Conservation (phyloP, 2,797 vertebrate species). For the Diplodus puntazzo region DNA sequence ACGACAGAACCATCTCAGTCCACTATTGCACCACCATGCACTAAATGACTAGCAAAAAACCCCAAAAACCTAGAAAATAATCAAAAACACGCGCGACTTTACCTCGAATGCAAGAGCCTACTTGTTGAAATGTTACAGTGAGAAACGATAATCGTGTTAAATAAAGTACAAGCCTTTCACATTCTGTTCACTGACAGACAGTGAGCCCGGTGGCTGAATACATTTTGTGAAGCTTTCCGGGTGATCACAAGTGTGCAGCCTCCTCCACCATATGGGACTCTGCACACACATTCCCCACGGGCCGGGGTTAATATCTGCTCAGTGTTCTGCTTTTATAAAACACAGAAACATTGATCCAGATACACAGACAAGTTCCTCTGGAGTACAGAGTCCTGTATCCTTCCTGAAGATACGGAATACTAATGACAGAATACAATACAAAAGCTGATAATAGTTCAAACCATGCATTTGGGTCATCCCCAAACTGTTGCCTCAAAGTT, state of each 20-base stretch:
- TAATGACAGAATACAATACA: background rate
- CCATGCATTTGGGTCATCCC: background rate
- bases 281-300: background rate
- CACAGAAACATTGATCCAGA: background rate
- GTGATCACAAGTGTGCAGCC: background rate
- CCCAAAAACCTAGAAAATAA: background rate
- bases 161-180: background rate
- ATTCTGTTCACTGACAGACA: background rate
- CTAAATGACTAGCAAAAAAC: background rate
- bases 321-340: background rate
- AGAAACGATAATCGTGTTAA: background rate
- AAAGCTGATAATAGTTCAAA: background rate
- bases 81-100: background rate
- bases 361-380: background rate
- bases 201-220: background rate
- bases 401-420: background rate
- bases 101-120: background rate
- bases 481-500: background rate
- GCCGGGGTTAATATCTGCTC: background rate
- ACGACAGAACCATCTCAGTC: background rate
- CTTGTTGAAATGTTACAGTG: background rate
- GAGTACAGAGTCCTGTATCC: background rate
- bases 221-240: background rate
- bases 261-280: background rate
- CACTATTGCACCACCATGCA: background rate